phyloP scores from a whole-genome alignment of 1,140 invertebrate genomes.

The Periplaneta americana region DNA sequence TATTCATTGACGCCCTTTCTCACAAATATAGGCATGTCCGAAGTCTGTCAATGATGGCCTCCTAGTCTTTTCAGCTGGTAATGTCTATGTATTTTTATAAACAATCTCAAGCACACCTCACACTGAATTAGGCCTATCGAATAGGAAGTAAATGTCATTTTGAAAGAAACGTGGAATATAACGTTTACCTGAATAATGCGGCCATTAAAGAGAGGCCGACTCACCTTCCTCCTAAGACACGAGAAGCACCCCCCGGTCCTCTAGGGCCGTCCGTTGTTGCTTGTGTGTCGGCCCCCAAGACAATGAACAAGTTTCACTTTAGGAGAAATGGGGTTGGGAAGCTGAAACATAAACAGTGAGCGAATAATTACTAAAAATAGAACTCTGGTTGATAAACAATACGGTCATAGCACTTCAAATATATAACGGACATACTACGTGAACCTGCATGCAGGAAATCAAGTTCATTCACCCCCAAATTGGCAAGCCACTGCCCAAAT shows the following conservation, averaged over 20 bases:
- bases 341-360: not conserved
- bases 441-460: not conserved
- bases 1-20: too few species aligned
- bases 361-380: not conserved
- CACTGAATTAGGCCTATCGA: too few species aligned
- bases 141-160: too few species aligned
- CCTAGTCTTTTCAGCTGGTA: too few species aligned
- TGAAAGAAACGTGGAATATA: too few species aligned
- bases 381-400: not conserved
- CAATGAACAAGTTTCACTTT: constrained; percentile 21
- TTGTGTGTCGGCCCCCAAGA: constrained; percentile 45
- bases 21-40: too few species aligned
- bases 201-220: constrained; percentile 25
- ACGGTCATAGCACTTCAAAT: not conserved
- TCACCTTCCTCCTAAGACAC: constrained; percentile 93
- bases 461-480: not conserved
- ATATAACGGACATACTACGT: not conserved
- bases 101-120: too few species aligned
- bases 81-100: too few species aligned
- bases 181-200: too few species aligned
- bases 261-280: constrained; percentile 92
- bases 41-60: too few species aligned
- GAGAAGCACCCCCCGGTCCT: constrained; percentile 96
- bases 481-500: not conserved
- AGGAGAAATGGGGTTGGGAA: constrained; percentile 10